Conservation (phyloP, 2,797 vertebrate species). For the Cetoscarus ocellatus region DNA sequence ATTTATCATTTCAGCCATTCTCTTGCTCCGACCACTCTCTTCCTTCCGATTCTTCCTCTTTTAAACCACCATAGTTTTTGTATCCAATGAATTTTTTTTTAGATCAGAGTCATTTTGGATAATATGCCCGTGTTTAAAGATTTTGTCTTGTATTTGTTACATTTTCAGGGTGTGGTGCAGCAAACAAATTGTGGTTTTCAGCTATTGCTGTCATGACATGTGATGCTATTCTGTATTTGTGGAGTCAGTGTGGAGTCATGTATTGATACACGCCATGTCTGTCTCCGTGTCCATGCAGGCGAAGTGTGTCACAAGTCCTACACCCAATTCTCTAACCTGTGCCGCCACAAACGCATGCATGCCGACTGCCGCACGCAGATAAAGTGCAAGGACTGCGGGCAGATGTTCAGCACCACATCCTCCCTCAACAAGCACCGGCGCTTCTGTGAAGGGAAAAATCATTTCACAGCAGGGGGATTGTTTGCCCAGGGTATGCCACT, state of each 20-base stretch:
- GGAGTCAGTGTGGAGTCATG: slow-evolving; percentile 20
- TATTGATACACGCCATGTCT: slow-evolving; percentile 57
- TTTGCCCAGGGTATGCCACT: slow-evolving; percentile 98
- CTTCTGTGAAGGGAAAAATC: slow-evolving; percentile 99
- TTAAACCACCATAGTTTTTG: no score
- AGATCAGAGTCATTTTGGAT: no score
- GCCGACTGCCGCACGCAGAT: slow-evolving; percentile 99
- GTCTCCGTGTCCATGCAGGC: slow-evolving; percentile 86
- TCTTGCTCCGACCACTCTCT: no score
- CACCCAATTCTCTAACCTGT: slow-evolving; percentile 99
- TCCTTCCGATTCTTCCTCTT: no score
- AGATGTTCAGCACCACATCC: slow-evolving; percentile 99
- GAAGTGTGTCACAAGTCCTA: slow-evolving; percentile 99
- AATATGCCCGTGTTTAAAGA: no score
- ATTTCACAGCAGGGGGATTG: slow-evolving; percentile 97
- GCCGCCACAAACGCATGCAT: slow-evolving; percentile 99
- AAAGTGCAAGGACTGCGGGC: slow-evolving; percentile 99
- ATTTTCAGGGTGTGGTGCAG: no score
- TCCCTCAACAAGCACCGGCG: slow-evolving; percentile 99
- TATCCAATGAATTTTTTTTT: no score
- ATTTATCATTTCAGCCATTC: no score
- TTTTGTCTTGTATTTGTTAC: no score
- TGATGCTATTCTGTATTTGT: slow-evolving; percentile 40
- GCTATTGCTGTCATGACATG: slow-evolving; percentile 46
- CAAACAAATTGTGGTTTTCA: background rate